Percentiles rank a stretch among this genome's conserved stretches.
Evolutionary conservation across 2,888 invertebrate genomes (phyloP).

Genomic region (Electrophaes corylata): DNA sequence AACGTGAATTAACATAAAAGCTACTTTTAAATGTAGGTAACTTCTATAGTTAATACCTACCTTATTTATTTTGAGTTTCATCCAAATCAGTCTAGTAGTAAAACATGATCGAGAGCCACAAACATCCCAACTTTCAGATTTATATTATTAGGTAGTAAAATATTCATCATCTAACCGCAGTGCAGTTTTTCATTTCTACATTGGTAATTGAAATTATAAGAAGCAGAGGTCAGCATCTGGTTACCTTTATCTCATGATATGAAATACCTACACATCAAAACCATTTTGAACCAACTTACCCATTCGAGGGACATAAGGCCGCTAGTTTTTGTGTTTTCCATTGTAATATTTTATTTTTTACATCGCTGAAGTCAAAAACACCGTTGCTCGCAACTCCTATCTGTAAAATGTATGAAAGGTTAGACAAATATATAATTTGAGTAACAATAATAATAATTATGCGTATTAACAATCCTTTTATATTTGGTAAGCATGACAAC

Average conservation of each 20-base stretch:
- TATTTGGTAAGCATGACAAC: neutral
- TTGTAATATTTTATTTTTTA: constrained; percentile 78
- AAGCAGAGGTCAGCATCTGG: too few species aligned
- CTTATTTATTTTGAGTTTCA: too few species aligned
- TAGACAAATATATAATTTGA: neutral
- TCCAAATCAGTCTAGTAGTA: too few species aligned
- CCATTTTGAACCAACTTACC: constrained; percentile 48
- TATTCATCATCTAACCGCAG: too few species aligned
- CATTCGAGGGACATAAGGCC: constrained; percentile 72
- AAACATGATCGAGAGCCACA: too few species aligned
- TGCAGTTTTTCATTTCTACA: too few species aligned
- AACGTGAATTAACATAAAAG: too few species aligned
- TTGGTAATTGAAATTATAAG: too few species aligned
- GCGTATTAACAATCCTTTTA: neutral
- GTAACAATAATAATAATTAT: neutral
- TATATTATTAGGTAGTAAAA: too few species aligned
- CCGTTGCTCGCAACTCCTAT: constrained; percentile 69
- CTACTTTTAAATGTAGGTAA: too few species aligned
- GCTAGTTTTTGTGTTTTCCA: constrained; percentile 79
- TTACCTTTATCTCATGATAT: neutral
- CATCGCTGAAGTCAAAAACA: constrained; percentile 73
- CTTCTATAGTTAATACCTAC: too few species aligned
- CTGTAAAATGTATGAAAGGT: constrained; percentile 45
- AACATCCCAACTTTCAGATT: too few species aligned
- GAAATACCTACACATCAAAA: neutral